These are phyloP conservation scores for Scophthalmus maximus DNA, from an alignment of 2,113 vertebrate genomes.

Conservation along the genomic window DNA sequence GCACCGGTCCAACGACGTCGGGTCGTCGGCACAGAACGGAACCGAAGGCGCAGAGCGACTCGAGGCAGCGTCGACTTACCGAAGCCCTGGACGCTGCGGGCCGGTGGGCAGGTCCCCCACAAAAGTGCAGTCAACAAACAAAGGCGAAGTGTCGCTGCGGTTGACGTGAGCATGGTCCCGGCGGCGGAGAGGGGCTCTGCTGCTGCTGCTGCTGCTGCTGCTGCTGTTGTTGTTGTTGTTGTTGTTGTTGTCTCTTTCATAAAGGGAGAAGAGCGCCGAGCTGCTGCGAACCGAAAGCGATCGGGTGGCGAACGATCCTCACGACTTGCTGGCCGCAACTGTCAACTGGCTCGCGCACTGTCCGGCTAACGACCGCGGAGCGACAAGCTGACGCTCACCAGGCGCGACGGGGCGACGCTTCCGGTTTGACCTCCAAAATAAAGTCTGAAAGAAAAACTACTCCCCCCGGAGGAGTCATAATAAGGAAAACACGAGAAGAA, in stretches of 20 bases:
- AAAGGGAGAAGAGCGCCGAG: too few species aligned
- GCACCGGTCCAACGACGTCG: too few species aligned
- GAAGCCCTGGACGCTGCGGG: not conserved
- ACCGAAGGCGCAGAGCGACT: not conserved
- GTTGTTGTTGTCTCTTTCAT: too few species aligned
- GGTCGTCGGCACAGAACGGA: not conserved
- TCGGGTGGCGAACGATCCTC: not conserved
- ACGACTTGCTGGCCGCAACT: too few species aligned
- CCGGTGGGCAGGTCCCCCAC: constrained; percentile 51
- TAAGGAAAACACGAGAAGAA: too few species aligned
- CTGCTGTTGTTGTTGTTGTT: too few species aligned
- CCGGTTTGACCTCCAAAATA: constrained; percentile 18
- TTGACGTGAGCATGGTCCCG: constrained; percentile 57
- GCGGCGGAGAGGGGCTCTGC: too few species aligned
- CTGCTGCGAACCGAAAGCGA: constrained; percentile 31
- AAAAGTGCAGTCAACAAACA: constrained; percentile 66
- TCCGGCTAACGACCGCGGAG: not conserved
- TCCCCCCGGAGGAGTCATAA: not conserved
- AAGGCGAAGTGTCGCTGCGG: constrained; percentile 55
- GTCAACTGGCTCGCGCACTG: constrained; percentile 23
- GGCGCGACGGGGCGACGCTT: accelerated
- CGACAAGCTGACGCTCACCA: not conserved
- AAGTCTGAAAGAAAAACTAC: not conserved
- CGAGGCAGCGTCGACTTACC: constrained; percentile 60
- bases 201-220: too few species aligned